Evolutionary conservation across 2,113 vertebrate species (phyloP).

Genomic region (Symphodus melops): DNA sequence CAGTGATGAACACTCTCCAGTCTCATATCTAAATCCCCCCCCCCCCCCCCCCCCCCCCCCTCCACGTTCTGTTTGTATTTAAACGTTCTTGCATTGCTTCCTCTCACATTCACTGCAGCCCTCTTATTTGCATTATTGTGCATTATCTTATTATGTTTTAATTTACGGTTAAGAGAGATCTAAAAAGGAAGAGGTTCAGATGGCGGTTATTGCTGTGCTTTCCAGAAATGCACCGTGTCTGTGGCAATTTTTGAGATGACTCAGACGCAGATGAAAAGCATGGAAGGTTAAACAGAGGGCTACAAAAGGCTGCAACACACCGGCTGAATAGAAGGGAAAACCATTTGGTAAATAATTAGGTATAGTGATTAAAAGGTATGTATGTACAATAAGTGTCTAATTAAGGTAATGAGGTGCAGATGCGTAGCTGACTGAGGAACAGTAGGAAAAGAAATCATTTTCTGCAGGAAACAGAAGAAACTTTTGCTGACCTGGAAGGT

Average conservation of each 20-base stretch:
- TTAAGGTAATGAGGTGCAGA: not conserved
- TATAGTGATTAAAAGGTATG: not conserved
- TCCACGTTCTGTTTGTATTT: not conserved
- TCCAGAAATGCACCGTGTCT: not conserved
- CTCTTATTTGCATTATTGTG: not conserved
- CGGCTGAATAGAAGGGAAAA: not conserved
- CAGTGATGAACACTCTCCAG: too few species aligned
- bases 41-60: not conserved
- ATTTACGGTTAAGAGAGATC: not conserved
- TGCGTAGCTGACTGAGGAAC: not conserved
- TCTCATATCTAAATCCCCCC: too few species aligned
- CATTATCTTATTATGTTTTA: not conserved
- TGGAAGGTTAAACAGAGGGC: not conserved
- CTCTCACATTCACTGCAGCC: not conserved
- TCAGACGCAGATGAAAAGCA: not conserved
- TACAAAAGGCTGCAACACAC: not conserved
- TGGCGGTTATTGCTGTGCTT: constrained; percentile 1
- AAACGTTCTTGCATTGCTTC: too few species aligned
- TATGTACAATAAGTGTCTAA: not conserved
- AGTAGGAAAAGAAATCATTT: not conserved
- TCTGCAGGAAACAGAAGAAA: not conserved
- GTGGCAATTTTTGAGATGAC: not conserved
- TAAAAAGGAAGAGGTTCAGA: not conserved
- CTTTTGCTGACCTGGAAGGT: not conserved
- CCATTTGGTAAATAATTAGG: not conserved